Conservation (phyloP, 2,888 invertebrate species). For the Pandemis heparana region DNA sequence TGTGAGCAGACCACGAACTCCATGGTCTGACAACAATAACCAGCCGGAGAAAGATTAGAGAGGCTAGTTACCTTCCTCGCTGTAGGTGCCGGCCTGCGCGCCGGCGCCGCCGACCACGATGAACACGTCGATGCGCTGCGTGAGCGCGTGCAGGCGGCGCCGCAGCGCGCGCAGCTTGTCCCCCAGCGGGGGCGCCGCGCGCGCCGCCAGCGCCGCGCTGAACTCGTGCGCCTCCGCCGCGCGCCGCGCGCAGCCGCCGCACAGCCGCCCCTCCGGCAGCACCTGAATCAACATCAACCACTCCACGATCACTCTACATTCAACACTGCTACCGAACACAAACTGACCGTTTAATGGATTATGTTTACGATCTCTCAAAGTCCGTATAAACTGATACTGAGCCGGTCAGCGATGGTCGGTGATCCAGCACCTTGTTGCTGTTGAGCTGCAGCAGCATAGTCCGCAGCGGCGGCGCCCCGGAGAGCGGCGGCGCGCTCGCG, state of each 20-base stretch:
- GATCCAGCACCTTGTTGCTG: slow-evolving; percentile 67
- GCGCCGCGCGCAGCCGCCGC: slow-evolving; percentile 65
- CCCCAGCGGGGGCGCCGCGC: slow-evolving; percentile 67
- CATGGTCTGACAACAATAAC: no score
- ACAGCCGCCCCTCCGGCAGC: slow-evolving; percentile 72
- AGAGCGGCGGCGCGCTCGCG: slow-evolving; percentile 60
- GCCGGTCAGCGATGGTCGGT: no score
- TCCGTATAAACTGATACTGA: neutral
- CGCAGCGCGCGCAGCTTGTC: slow-evolving; percentile 76
- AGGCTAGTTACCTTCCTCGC: slow-evolving; percentile 57
- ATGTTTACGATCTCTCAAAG: neutral
- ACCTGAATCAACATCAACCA: slow-evolving; percentile 54
- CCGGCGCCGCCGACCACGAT: slow-evolving; percentile 76
- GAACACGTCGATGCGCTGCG: slow-evolving; percentile 80
- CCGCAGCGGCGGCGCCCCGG: slow-evolving; percentile 62
- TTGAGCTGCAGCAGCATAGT: slow-evolving; percentile 76
- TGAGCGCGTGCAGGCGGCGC: slow-evolving; percentile 71
- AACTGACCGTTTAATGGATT: no score
- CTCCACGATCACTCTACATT: no score
- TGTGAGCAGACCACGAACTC: no score
- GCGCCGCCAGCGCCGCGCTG: slow-evolving; percentile 60
- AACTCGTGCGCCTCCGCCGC: slow-evolving; percentile 73
- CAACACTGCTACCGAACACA: no score
- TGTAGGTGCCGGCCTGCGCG: slow-evolving; percentile 65
- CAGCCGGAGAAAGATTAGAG: no score